These are phyloP conservation scores for Heliconius himera DNA, from an alignment of 1,140 invertebrate species.

Conservation along the genomic window DNA sequence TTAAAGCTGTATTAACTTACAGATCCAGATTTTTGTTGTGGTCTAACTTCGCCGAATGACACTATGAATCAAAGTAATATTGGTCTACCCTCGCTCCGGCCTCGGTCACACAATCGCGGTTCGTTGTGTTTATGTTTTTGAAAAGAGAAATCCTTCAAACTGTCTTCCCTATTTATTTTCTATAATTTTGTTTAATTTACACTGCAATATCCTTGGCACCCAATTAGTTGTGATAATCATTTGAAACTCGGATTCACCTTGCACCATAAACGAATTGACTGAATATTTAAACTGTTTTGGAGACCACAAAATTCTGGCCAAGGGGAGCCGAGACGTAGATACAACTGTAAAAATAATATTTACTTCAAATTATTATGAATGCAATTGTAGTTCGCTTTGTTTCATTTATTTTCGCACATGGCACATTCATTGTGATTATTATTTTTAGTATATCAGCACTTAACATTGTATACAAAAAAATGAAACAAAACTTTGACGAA, in stretches of 20 bases:
- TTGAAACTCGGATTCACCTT: conserved; percentile 27
- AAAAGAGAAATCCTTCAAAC: conserved; percentile 71
- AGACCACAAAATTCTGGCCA: conserved; percentile 14
- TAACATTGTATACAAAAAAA: neutral
- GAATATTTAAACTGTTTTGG: neutral
- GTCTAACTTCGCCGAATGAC: conserved; percentile 88
- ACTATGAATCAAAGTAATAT: conserved; percentile 74
- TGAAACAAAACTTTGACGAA: neutral
- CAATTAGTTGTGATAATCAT: conserved; percentile 25
- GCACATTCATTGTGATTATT: neutral
- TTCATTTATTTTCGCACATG: conserved; percentile 22
- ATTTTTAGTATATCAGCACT: neutral
- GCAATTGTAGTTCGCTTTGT: conserved; percentile 33
- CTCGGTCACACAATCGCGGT: conserved; percentile 85
- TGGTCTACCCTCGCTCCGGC: conserved; percentile 83
- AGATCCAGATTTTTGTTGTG: conserved; percentile 94
- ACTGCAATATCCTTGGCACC: conserved; percentile 32
- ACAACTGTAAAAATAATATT: conserved; percentile 14
- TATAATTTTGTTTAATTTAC: conserved; percentile 29
- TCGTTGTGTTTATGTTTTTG: conserved; percentile 82
- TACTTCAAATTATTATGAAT: conserved; percentile 25
- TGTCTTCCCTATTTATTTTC: conserved; percentile 24
- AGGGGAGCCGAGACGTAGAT: conserved; percentile 25
- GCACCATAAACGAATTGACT: conserved; percentile 9
- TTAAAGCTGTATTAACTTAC: conserved; percentile 81